Evolutionary conservation across 35 echinoderm and acorn worm genomes (phyloP).

Genomic region (Chiridota heheva): DNA sequence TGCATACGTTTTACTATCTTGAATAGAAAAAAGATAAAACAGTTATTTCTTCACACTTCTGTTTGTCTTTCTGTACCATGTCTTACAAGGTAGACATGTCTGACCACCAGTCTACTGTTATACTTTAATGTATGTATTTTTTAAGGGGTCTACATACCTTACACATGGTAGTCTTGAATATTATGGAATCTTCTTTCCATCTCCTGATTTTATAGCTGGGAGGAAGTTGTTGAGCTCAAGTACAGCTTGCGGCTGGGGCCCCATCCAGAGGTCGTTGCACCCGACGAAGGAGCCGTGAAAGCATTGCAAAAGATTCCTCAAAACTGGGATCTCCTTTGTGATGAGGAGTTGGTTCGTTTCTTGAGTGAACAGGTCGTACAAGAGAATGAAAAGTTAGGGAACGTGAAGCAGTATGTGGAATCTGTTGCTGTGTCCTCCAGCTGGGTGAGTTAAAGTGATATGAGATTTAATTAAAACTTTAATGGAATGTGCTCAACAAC

Average conservation of each 20-base stretch:
- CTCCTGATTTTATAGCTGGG: conserved; percentile 63
- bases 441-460: conserved; percentile 55
- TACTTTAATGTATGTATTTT: neutral
- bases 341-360: conserved; percentile 91
- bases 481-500: no score
- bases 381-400: conserved; percentile 81
- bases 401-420: conserved; percentile 94
- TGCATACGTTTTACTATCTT: no score
- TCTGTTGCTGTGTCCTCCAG: conserved; percentile 91
- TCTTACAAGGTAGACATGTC: no score
- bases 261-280: conserved; percentile 27
- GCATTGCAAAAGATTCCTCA: conserved; percentile 40
- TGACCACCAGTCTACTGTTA: neutral
- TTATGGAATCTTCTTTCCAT: neutral
- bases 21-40: no score
- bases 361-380: conserved; percentile 80
- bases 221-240: conserved; percentile 70
- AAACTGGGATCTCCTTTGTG: conserved; percentile 82
- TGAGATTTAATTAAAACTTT: no score
- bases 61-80: neutral
- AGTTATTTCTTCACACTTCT: no score
- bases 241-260: conserved; percentile 53
- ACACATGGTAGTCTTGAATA: neutral
- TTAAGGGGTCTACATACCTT: neutral
- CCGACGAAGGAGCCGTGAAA: conserved; percentile 50